phyloP scores from a whole-genome alignment of 2,888 invertebrate genomes.

The Nowickia ferox region DNA sequence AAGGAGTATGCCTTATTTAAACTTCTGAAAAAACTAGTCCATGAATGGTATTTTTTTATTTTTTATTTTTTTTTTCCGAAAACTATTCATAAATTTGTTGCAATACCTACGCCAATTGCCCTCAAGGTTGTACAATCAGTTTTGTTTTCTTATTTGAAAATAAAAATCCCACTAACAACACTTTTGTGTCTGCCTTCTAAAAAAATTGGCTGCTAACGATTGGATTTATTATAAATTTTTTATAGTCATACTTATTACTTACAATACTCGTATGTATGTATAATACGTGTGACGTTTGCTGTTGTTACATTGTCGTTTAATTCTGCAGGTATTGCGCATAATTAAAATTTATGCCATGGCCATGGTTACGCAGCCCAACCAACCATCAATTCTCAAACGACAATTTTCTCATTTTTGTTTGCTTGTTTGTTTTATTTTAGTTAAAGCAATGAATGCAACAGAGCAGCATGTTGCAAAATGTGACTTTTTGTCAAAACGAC shows the following conservation, averaged over 20 bases:
- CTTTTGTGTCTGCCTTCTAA: slow-evolving; percentile 41
- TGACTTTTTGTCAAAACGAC: background rate
- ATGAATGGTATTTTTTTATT: no score
- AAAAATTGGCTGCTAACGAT: slow-evolving; percentile 32
- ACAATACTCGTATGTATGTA: background rate
- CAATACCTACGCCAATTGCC: background rate
- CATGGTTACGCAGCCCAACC: slow-evolving; percentile 20
- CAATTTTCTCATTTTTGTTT: background rate
- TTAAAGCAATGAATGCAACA: background rate
- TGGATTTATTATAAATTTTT: slow-evolving; percentile 22
- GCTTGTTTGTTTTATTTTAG: background rate
- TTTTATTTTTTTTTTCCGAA: no score
- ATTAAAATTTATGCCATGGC: slow-evolving; percentile 66
- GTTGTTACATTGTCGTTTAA: slow-evolving; percentile 21
- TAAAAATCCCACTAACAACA: slow-evolving; percentile 31
- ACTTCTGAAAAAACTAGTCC: no score
- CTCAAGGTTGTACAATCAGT: slow-evolving; percentile 17
- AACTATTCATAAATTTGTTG: background rate
- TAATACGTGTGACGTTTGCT: background rate
- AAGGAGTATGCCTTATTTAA: no score
- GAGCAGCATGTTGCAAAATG: background rate
- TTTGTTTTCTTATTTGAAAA: slow-evolving; percentile 46
- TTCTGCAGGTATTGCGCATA: slow-evolving; percentile 68
- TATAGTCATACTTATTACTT: background rate
- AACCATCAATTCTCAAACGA: slow-evolving; percentile 27